phyloP scores from a whole-genome alignment of 2,888 invertebrate genomes.

The Amphipyra berbera region DNA sequence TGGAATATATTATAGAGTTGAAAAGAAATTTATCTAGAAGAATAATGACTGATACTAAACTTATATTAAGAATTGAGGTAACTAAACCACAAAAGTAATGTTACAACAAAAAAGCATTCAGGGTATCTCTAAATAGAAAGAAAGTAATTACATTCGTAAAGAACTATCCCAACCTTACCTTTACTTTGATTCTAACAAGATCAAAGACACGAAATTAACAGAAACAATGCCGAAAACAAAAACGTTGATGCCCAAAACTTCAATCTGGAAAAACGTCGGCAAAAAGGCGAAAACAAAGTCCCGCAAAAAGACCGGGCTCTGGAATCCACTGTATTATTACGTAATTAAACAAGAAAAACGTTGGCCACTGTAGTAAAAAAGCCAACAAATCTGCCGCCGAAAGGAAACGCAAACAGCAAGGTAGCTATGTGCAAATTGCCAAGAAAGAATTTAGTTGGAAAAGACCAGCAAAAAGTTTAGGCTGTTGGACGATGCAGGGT shows the following conservation, averaged over 20 bases:
- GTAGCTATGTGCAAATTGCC: slow-evolving; percentile 77
- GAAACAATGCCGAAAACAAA: slow-evolving; percentile 37
- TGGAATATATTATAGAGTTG: not conserved
- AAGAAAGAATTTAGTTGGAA: slow-evolving; percentile 61
- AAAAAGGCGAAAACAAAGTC: slow-evolving; percentile 50
- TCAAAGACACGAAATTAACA: slow-evolving; percentile 39
- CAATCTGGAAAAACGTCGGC: slow-evolving; percentile 34
- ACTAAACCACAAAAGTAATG: too few relatives aligned
- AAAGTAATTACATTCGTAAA: not conserved
- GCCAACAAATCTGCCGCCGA: slow-evolving; percentile 80
- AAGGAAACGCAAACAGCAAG: slow-evolving; percentile 81
- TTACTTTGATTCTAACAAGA: slow-evolving; percentile 11
- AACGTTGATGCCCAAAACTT: slow-evolving; percentile 35
- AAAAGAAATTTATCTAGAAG: too few relatives aligned
- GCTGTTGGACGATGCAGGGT: slow-evolving; percentile 74
- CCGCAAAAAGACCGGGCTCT: slow-evolving; percentile 51
- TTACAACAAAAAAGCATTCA: not conserved
- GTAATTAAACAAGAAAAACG: slow-evolving; percentile 77
- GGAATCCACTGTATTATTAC: slow-evolving; percentile 72
- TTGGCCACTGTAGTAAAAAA: slow-evolving; percentile 69
- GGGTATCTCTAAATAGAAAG: too few relatives aligned
- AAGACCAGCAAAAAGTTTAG: slow-evolving; percentile 54
- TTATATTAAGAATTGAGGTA: too few relatives aligned
- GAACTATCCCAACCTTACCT: slow-evolving; percentile 1
- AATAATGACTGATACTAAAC: too few relatives aligned